phyloP scores from a whole-genome alignment of 2,888 invertebrate species.

The Incurvaria masculella region DNA sequence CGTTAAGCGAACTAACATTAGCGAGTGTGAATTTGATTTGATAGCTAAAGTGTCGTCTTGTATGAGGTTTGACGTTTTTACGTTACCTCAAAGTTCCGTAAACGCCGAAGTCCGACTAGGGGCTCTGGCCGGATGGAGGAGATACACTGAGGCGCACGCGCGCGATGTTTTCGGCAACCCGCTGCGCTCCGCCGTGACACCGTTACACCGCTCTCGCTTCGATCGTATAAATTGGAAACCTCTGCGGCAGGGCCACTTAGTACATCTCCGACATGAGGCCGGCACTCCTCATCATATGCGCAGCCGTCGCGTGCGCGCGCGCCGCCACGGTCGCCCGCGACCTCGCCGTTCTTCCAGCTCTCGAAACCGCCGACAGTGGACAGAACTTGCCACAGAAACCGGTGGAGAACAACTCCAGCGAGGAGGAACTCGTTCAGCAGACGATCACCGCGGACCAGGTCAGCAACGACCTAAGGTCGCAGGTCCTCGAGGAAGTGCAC shows the following conservation, averaged over 20 bases:
- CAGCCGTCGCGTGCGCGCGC: slow-evolving; percentile 29
- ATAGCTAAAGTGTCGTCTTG: no score
- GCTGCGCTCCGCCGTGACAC: slow-evolving; percentile 23
- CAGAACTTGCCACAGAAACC: slow-evolving; percentile 17
- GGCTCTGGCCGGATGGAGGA: no score
- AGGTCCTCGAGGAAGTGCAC: slow-evolving; percentile 19
- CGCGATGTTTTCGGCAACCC: slow-evolving; percentile 12
- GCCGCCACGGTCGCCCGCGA: slow-evolving; percentile 31
- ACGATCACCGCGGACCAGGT: slow-evolving; percentile 25
- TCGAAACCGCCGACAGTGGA: slow-evolving; percentile 18
- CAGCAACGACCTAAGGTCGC: slow-evolving; percentile 28
- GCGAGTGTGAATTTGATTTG: no score
- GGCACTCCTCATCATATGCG: slow-evolving; percentile 31
- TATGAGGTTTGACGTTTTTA: no score
- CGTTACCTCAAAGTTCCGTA: no score
- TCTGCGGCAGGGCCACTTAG: slow-evolving; percentile 25
- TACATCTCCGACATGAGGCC: slow-evolving; percentile 37
- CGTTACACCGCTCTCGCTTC: slow-evolving; percentile 30
- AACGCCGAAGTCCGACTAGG: no score
- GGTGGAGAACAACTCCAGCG: slow-evolving; percentile 23
- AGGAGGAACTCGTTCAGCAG: slow-evolving; percentile 27
- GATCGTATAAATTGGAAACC: slow-evolving; percentile 35
- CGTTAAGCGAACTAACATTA: no score
- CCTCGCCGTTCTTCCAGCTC: slow-evolving; percentile 6
- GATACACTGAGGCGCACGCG: no score